Conservation (phyloP, 2,888 invertebrate genomes). For the Chironomus riparius region DNA sequence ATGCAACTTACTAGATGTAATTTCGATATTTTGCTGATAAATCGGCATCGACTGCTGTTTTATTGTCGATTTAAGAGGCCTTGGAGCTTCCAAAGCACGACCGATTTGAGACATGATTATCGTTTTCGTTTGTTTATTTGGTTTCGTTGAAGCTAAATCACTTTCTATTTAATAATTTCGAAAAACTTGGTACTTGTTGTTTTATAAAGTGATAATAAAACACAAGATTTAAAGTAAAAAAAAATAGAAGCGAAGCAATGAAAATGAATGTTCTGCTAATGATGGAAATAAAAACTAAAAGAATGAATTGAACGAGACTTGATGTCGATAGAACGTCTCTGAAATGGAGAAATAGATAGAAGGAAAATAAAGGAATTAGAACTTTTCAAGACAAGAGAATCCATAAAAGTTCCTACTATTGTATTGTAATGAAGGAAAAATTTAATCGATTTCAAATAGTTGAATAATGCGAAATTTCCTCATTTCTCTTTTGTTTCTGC, state of each 20-base stretch:
- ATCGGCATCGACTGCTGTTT: conserved; percentile 43
- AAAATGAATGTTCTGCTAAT: background rate
- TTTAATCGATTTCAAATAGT: background rate
- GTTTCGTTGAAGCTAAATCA: conserved; percentile 4
- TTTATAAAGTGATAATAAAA: background rate
- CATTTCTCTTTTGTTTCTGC: background rate
- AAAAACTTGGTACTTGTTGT: background rate
- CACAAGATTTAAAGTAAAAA: background rate
- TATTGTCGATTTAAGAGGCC: conserved; percentile 54
- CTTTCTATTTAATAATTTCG: background rate
- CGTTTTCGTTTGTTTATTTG: background rate
- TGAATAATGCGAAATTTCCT: background rate
- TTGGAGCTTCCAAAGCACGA: conserved; percentile 62
- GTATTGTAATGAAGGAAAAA: background rate
- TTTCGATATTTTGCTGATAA: conserved; percentile 46
- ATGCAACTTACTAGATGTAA: conserved; percentile 28
- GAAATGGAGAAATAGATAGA: background rate
- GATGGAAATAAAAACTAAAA: background rate
- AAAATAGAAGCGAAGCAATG: background rate
- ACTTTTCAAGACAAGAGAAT: background rate
- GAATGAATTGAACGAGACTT: background rate
- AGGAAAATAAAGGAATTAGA: background rate
- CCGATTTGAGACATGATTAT: conserved; percentile 48
- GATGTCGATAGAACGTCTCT: background rate
- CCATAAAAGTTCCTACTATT: background rate